phyloP scores from a whole-genome alignment of 1,140 invertebrate species.

The Lepidurus packardi region DNA sequence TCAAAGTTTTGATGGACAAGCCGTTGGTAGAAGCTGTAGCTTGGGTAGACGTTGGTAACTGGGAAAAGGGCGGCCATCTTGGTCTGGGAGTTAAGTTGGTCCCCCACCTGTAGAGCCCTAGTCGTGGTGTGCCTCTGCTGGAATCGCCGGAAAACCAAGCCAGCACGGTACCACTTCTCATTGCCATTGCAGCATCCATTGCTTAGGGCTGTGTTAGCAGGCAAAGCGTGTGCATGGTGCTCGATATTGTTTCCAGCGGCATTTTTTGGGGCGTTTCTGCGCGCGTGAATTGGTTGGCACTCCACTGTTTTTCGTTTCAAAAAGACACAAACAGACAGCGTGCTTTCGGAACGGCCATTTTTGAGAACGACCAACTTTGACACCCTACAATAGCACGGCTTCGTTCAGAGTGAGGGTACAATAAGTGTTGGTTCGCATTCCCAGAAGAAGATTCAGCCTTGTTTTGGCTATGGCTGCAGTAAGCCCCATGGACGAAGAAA shows the following conservation, averaged over 20 bases:
- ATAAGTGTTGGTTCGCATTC: background rate
- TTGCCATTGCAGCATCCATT: slow-evolving; percentile 12
- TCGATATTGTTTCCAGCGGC: slow-evolving; percentile 21
- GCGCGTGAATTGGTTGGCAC: background rate
- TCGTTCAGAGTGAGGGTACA: background rate
- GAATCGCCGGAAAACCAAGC: slow-evolving; percentile 5
- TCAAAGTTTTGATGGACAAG: background rate
- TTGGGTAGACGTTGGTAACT: background rate
- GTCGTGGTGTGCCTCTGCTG: slow-evolving; percentile 11
- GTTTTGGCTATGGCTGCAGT: slow-evolving; percentile 33
- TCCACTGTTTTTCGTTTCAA: background rate
- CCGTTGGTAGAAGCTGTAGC: slow-evolving; percentile 16
- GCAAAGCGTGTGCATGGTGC: slow-evolving; percentile 17
- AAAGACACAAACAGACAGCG: background rate
- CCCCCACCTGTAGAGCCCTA: slow-evolving; percentile 4
- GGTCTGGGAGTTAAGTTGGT: slow-evolving; percentile 12
- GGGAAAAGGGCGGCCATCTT: background rate
- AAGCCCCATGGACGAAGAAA: slow-evolving; percentile 35
- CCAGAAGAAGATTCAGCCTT: background rate
- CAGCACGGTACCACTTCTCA: slow-evolving; percentile 17
- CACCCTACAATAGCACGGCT: background rate
- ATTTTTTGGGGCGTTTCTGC: slow-evolving; percentile 21
- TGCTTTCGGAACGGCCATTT: background rate
- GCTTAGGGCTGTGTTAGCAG: slow-evolving; percentile 16
- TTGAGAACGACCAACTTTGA: background rate